These are phyloP conservation scores for Lochmaea capreae DNA, from an alignment of 2,888 invertebrate genomes.

Conservation along the genomic window DNA sequence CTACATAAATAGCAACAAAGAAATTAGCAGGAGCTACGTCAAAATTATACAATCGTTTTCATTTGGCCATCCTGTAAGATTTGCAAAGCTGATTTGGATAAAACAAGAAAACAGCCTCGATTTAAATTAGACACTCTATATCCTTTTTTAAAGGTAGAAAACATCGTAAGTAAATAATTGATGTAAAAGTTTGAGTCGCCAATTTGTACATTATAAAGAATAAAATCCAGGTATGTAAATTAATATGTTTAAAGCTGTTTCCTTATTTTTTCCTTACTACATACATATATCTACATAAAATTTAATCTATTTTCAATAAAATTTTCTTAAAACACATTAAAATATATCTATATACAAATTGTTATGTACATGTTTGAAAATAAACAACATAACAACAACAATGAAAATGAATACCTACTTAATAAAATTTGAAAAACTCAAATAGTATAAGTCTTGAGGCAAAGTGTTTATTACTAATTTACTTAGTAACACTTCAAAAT, in stretches of 20 bases:
- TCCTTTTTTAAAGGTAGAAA: not conserved
- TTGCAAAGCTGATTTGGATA: not conserved
- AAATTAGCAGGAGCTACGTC: too few species aligned
- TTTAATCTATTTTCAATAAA: slow-evolving; percentile 28
- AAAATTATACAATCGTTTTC: not conserved
- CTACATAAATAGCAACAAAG: not conserved
- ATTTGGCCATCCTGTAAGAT: not conserved
- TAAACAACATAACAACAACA: slow-evolving; percentile 52
- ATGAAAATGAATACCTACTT: slow-evolving; percentile 42
- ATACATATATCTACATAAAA: slow-evolving; percentile 40
- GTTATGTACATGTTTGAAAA: slow-evolving; percentile 45
- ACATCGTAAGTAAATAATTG: not conserved
- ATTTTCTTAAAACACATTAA: slow-evolving; percentile 35
- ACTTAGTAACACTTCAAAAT: slow-evolving; percentile 17
- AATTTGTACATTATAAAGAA: too few species aligned
- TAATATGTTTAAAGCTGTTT: not conserved
- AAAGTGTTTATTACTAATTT: slow-evolving; percentile 18
- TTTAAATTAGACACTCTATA: not conserved
- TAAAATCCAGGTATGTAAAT: too few species aligned
- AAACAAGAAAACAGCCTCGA: not conserved
- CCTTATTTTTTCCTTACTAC: not conserved
- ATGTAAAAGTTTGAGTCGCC: too few species aligned
- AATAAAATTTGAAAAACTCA: slow-evolving; percentile 51
- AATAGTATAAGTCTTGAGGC: slow-evolving; percentile 50
- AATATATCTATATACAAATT: slow-evolving; percentile 42